A percentile compares a stretch with the other conserved stretches of the same genome.
Evolutionary conservation across 2,888 invertebrate genomes (phyloP).

Genomic region (Erebia palarica): DNA sequence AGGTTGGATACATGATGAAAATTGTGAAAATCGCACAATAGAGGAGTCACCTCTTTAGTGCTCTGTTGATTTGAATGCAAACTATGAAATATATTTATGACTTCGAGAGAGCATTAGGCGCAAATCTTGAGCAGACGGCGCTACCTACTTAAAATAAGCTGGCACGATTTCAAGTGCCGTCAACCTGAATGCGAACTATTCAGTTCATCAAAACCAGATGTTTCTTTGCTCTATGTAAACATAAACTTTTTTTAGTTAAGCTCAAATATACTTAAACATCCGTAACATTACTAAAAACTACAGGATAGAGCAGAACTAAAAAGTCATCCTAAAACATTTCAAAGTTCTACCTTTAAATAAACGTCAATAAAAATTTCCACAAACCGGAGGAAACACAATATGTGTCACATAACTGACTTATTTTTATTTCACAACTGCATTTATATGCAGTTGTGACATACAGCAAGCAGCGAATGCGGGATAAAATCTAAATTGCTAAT

Average conservation of each 20-base stretch:
- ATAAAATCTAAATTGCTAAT: slow-evolving; percentile 43
- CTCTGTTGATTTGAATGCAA: slow-evolving; percentile 57
- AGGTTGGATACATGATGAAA: neutral
- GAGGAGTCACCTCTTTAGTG: slow-evolving; percentile 7
- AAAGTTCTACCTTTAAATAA: neutral
- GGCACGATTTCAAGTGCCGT: slow-evolving; percentile 79
- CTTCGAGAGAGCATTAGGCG: slow-evolving; percentile 61
- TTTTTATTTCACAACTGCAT: neutral
- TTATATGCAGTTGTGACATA: slow-evolving; percentile 19
- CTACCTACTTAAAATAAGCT: slow-evolving; percentile 81
- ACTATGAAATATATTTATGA: slow-evolving; percentile 55
- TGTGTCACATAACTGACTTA: too few species aligned
- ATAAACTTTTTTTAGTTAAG: slow-evolving; percentile 50
- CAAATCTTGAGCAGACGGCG: slow-evolving; percentile 75
- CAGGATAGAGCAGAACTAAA: neutral
- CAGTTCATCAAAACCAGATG: slow-evolving; percentile 80
- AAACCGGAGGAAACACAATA: neutral
- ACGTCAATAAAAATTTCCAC: neutral
- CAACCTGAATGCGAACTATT: slow-evolving; percentile 78
- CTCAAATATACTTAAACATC: slow-evolving; percentile 12
- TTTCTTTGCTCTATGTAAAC: slow-evolving; percentile 71
- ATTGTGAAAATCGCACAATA: neutral
- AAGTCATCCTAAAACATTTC: too few species aligned
- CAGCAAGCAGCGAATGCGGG: slow-evolving; percentile 15
- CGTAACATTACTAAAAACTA: neutral